A percentile compares a stretch with the other conserved stretches of the same genome.
phyloP scores from a whole-genome alignment of 23 tunicate species.

The Styela plicata region DNA sequence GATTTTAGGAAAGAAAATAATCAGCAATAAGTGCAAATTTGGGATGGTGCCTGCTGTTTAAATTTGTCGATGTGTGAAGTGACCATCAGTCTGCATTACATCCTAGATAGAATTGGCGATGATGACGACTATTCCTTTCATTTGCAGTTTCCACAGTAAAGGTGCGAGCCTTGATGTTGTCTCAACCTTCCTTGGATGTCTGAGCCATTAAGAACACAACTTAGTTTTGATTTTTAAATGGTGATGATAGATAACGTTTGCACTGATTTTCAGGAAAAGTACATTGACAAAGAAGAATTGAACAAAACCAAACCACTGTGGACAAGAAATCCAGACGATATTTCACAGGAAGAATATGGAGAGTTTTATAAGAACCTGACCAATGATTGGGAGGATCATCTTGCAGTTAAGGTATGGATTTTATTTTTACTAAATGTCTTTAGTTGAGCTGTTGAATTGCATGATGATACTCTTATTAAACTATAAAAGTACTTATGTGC shows the following conservation, averaged over 20 bases:
- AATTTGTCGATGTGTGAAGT: neutral
- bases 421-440: neutral
- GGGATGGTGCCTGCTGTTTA: too few relatives aligned
- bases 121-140: constrained; percentile 55
- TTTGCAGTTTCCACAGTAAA: constrained; percentile 83
- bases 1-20: too few relatives aligned
- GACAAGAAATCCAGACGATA: constrained; percentile 98
- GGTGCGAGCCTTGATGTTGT: constrained; percentile 51
- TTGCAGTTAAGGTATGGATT: constrained; percentile 83
- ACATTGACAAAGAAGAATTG: constrained; percentile 86
- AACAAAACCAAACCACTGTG: constrained; percentile 97
- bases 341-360: constrained; percentile 95
- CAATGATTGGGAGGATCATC: constrained; percentile 98
- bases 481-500: neutral
- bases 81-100: too few relatives aligned
- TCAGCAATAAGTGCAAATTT: too few relatives aligned
- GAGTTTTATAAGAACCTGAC: constrained; percentile 95
- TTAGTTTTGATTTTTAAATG: too few relatives aligned
- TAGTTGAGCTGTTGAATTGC: neutral
- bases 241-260: neutral
- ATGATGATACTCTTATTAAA: constrained; percentile 17
- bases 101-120: too few relatives aligned
- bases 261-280: constrained; percentile 48
- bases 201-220: too few relatives aligned
- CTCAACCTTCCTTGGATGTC: constrained; percentile 71